Conservation (phyloP, 2,888 invertebrate species). For the Eutolmus rufibarbis region DNA sequence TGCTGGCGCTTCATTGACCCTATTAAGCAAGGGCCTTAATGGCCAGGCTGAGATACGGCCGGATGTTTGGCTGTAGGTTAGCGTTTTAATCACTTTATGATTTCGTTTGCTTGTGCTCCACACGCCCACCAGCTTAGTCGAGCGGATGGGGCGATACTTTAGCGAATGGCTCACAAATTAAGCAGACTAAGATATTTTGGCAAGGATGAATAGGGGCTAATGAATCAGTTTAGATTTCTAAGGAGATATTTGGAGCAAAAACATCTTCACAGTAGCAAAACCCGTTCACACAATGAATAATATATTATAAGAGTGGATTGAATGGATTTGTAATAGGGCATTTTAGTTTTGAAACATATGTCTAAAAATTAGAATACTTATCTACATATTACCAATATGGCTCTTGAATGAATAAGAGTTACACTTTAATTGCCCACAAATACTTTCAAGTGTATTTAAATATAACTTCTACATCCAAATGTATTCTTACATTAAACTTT, state of each 20-base stretch:
- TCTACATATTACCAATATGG: too few relatives aligned
- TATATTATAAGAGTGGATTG: neutral
- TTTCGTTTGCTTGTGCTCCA: neutral
- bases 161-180: neutral
- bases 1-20: neutral
- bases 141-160: neutral
- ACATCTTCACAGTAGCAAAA: neutral
- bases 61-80: conserved; percentile 3
- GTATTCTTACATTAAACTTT: too few relatives aligned
- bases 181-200: neutral
- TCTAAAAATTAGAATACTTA: too few relatives aligned
- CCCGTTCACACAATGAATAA: neutral
- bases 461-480: too few relatives aligned
- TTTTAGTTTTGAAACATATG: neutral
- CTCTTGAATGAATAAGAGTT: too few relatives aligned
- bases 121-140: neutral
- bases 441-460: too few relatives aligned
- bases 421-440: too few relatives aligned
- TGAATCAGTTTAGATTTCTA: neutral
- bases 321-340: neutral
- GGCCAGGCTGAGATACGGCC: neutral
- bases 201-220: neutral
- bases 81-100: conserved; percentile 11
- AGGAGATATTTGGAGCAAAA: neutral
- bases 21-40: neutral